Percentiles rank a stretch among this genome's conserved stretches.
phyloP scores from a whole-genome alignment of 2,797 vertebrate species.

The Botia kubotai region DNA sequence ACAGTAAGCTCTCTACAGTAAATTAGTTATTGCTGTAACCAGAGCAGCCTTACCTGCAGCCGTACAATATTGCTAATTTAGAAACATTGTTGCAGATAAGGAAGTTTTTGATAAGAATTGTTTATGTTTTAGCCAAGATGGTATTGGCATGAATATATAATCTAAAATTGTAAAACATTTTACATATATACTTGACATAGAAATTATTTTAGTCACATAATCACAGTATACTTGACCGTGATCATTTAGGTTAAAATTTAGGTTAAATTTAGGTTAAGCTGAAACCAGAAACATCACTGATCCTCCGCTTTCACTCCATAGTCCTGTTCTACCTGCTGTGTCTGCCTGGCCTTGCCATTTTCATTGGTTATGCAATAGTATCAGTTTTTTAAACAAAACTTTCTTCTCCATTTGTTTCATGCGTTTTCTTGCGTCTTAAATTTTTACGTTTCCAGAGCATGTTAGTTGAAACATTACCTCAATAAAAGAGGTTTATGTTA shows the following conservation, averaged over 20 bases:
- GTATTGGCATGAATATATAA: background rate
- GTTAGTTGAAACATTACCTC: no score
- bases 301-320: background rate
- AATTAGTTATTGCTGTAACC: background rate
- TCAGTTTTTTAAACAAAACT: background rate
- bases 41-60: background rate
- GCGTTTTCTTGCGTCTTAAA: background rate
- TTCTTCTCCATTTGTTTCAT: background rate
- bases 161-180: background rate
- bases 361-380: background rate
- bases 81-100: background rate
- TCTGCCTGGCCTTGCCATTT: background rate
- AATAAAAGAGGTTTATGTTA: no score
- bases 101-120: background rate
- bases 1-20: background rate
- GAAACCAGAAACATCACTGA: background rate
- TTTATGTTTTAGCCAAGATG: background rate
- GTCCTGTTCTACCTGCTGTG: background rate
- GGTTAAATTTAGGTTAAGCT: background rate
- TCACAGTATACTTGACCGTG: background rate
- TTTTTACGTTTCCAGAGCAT: background rate
- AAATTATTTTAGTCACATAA: background rate
- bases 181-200: no score
- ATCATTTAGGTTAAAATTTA: background rate
- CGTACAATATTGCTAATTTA: background rate